Conservation (phyloP, 1,140 invertebrate genomes). For the Hyposmocoma kahamanoa region DNA sequence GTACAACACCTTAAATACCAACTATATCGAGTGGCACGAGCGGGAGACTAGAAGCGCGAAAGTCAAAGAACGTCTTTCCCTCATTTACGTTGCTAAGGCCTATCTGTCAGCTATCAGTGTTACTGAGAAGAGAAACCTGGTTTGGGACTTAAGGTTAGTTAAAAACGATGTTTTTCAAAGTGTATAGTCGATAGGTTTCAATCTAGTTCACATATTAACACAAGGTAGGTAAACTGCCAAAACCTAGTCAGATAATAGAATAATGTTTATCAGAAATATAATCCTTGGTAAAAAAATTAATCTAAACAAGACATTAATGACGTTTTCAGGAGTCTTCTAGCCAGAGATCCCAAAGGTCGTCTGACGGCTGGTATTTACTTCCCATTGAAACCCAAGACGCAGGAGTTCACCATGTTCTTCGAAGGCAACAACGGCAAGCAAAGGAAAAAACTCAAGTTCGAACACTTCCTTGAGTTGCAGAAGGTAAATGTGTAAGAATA, state of each 20-base stretch:
- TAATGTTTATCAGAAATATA: too few species aligned
- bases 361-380: slow-evolving; percentile 90
- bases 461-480: slow-evolving; percentile 76
- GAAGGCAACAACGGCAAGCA: slow-evolving; percentile 79
- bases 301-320: too few species aligned
- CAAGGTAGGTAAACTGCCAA: too few species aligned
- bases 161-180: too few species aligned
- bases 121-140: slow-evolving; percentile 90
- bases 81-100: slow-evolving; percentile 87
- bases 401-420: slow-evolving; percentile 86
- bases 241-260: too few species aligned
- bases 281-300: too few species aligned
- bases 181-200: too few species aligned
- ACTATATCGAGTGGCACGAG: slow-evolving; percentile 90
- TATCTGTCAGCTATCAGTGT: slow-evolving; percentile 88
- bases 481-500: slow-evolving; percentile 75
- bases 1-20: slow-evolving; percentile 77
- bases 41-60: slow-evolving; percentile 78
- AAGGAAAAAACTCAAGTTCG: slow-evolving; percentile 82
- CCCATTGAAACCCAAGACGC: slow-evolving; percentile 76
- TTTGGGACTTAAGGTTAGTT: slow-evolving; percentile 84
- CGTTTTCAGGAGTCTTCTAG: slow-evolving; percentile 80
- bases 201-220: too few species aligned
- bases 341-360: slow-evolving; percentile 86
- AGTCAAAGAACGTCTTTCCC: slow-evolving; percentile 77